These are phyloP conservation scores for Ligdia adustata DNA, from an alignment of 2,888 invertebrate species.

Conservation along the genomic window DNA sequence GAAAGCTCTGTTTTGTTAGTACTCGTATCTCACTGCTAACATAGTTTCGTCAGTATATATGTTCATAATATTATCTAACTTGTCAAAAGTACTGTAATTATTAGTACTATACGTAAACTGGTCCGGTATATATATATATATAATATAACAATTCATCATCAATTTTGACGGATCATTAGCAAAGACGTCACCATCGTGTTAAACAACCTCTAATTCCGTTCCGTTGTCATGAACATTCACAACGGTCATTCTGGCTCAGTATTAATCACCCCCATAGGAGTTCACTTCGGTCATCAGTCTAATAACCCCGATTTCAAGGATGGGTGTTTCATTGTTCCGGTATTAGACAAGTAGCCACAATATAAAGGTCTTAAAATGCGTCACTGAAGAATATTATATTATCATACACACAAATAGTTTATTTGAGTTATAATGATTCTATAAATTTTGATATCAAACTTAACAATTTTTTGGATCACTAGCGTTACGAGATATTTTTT, in stretches of 20 bases:
- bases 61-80: too few relatives aligned
- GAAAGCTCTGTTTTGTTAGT: too few relatives aligned
- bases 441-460: too few relatives aligned
- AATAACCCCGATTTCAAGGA: constrained; percentile 31
- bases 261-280: constrained; percentile 54
- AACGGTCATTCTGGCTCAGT: constrained; percentile 47
- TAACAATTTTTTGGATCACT: too few relatives aligned
- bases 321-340: constrained; percentile 37
- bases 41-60: too few relatives aligned
- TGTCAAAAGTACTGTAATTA: too few relatives aligned
- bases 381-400: neutral
- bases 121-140: too few relatives aligned
- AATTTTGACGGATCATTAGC: constrained; percentile 6
- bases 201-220: constrained; percentile 17
- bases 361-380: constrained; percentile 29
- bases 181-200: constrained; percentile 1
- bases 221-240: constrained; percentile 27
- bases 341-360: constrained; percentile 41
- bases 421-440: too few relatives aligned
- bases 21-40: too few relatives aligned
- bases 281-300: constrained; percentile 47
- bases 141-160: too few relatives aligned
- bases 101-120: too few relatives aligned
- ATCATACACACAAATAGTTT: neutral
- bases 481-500: too few relatives aligned